Base-by-base conservation (phyloP, 2,113 vertebrate genomes). In the Puma concolor region DNA sequence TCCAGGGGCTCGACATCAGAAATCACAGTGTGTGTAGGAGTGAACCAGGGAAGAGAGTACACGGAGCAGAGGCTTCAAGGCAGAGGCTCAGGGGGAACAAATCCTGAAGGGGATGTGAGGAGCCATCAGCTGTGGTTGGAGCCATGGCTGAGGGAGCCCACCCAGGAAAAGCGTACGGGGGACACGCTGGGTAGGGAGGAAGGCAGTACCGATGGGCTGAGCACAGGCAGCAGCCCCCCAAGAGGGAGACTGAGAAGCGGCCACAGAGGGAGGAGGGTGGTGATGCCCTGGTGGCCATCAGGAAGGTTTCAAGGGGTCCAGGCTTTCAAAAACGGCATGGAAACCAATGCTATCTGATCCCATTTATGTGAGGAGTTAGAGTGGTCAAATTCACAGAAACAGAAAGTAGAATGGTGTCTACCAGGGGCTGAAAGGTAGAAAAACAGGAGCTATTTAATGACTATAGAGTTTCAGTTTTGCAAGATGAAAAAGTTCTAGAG, bases 221-320 rank as follows among this genome's bases (percentile, higher is more conserved):
- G n/a, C 57, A 33, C 19, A 33, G 67, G n/a, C n/a, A 16, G 69
- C 15, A 44, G n/a, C 1, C 6, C 71, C 36, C 50, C 25, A 13
- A 14, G 38, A 27, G n/a, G 2, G 14, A 79, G 50, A 38, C 36
- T 3, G 50, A 48, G 80, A 16, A 5, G 21, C 0, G 0, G 69
- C 54, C 29, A 25, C 12, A 15, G 38, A 57, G 27, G 31, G 9
- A 14, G 14, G 13, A 48, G 13, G 50, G 29, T 0, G 17, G 71
- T 0, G 0, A 12, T 19, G 6, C 38, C 8, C 8, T 15, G 33
- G 14, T 1, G 1, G 52, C 25, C 50, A 25, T 7, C 25, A 13
- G 1, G 15, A 38, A 85, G 33, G 38, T 69, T 33, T 79, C 48
- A 11, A 25, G 21, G 44, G 31, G 50, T 44, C 79, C 67, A 74